These are phyloP conservation scores for Salmo trutta DNA, from an alignment of 2,797 vertebrate species.

Conservation along the genomic window DNA sequence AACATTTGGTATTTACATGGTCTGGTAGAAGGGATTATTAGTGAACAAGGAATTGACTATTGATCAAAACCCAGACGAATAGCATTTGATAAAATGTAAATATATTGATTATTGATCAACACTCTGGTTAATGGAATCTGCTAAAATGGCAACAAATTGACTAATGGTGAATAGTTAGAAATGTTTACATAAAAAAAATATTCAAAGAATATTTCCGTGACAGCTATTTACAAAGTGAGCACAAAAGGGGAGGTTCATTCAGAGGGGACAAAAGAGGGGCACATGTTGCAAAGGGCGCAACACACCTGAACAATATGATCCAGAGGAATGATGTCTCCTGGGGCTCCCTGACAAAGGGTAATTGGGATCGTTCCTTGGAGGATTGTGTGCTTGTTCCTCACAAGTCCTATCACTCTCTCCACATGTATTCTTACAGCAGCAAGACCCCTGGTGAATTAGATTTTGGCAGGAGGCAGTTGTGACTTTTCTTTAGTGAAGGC, in stretches of 20 bases:
- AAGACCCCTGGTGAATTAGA: slow-evolving; percentile 14
- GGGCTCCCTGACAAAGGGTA: not conserved
- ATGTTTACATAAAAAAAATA: not conserved
- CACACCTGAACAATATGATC: not conserved
- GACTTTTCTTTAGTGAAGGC: slow-evolving; percentile 25
- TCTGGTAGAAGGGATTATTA: no score
- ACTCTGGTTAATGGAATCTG: not conserved
- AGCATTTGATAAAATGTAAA: not conserved
- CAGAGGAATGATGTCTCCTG: not conserved
- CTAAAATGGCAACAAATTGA: not conserved
- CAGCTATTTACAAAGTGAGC: not conserved
- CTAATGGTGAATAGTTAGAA: not conserved
- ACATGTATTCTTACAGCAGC: slow-evolving; percentile 21
- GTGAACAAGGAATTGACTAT: no score
- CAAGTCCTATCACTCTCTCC: slow-evolving; percentile 22
- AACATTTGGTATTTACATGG: no score
- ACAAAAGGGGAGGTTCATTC: not conserved
- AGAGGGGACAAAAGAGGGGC: not conserved
- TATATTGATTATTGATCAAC: no score
- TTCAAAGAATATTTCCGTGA: not conserved
- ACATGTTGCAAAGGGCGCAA: not conserved
- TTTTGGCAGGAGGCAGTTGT: slow-evolving; percentile 15
- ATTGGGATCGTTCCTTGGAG: slow-evolving; percentile 17
- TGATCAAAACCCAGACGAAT: no score
- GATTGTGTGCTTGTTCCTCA: slow-evolving; percentile 24